Evolutionary conservation across 2,797 vertebrate genomes (phyloP).

Genomic region (Gallinago stenura): DNA sequence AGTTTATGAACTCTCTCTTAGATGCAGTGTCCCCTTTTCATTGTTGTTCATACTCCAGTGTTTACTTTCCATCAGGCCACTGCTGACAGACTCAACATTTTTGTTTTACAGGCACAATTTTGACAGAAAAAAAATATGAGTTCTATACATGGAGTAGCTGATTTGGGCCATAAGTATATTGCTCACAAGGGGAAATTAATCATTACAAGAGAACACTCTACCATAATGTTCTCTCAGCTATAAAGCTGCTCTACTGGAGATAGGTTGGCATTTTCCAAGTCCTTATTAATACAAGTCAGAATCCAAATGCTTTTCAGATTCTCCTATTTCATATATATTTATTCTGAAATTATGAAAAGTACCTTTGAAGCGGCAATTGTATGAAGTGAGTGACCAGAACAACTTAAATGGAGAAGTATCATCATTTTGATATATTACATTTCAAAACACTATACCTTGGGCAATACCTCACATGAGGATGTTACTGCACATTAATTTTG

Average conservation of each 20-base stretch:
- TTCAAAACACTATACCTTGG: constrained; percentile 59
- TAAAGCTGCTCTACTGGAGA: constrained; percentile 54
- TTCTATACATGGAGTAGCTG: not conserved
- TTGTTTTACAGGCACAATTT: not conserved
- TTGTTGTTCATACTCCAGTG: not conserved
- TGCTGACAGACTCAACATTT: not conserved
- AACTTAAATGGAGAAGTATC: constrained; percentile 64
- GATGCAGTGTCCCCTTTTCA: not conserved
- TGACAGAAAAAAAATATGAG: not conserved
- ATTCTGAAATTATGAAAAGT: constrained; percentile 67
- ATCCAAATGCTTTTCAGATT: constrained; percentile 45
- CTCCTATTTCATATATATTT: constrained; percentile 54
- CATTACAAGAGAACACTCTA: constrained; percentile 46
- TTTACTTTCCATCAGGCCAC: not conserved
- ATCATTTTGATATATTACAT: constrained; percentile 65
- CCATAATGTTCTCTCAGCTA: constrained; percentile 51
- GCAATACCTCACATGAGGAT: constrained; percentile 55
- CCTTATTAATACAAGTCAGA: constrained; percentile 65
- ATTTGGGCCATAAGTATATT: constrained; percentile 17
- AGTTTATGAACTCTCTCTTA: not conserved
- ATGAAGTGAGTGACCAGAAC: constrained; percentile 44
- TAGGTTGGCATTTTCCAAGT: constrained; percentile 47
- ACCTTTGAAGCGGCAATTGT: constrained; percentile 52
- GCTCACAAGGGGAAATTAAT: constrained; percentile 38
- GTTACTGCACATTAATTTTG: constrained; percentile 71